Evolutionary conservation across 1,140 invertebrate species (phyloP).

Genomic region (Bombus haemorrhoidalis): DNA sequence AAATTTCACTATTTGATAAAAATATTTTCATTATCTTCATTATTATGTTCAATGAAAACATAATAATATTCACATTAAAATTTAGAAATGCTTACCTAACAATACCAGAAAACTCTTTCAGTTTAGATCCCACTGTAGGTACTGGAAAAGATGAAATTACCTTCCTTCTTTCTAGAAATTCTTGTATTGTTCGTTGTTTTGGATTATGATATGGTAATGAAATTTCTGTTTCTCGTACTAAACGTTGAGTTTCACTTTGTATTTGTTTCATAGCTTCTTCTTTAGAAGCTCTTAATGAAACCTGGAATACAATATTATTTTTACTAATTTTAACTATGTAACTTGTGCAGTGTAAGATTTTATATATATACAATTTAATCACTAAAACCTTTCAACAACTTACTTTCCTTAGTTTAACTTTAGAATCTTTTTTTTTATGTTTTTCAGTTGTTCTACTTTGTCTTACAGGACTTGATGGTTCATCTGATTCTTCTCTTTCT

Average conservation of each 20-base stretch:
- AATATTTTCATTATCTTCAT: slow-evolving; percentile 17
- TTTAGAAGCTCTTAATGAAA: slow-evolving; percentile 73
- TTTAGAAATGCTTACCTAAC: slow-evolving; percentile 69
- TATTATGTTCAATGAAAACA: background rate
- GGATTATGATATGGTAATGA: slow-evolving; percentile 91
- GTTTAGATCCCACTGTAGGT: slow-evolving; percentile 72
- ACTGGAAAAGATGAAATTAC: slow-evolving; percentile 67
- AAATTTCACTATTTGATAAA: slow-evolving; percentile 67
- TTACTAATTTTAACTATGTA: background rate
- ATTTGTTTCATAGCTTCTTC: slow-evolving; percentile 81
- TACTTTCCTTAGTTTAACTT: slow-evolving; percentile 26
- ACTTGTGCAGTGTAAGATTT: background rate
- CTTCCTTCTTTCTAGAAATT: slow-evolving; percentile 85
- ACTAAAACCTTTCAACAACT: background rate
- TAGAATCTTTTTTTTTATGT: slow-evolving; percentile 20
- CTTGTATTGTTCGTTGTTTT: slow-evolving; percentile 87
- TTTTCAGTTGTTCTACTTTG: slow-evolving; percentile 31
- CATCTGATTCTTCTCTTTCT: background rate
- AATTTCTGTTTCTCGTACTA: slow-evolving; percentile 87
- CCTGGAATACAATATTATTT: slow-evolving; percentile 48
- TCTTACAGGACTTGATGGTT: slow-evolving; percentile 14
- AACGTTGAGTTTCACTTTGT: slow-evolving; percentile 85
- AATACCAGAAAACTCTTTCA: slow-evolving; percentile 77
- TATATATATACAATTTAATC: background rate
- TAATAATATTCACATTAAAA: background rate